Evolutionary conservation across 2,888 invertebrate genomes (phyloP).

Genomic region (Cephus spinipes): DNA sequence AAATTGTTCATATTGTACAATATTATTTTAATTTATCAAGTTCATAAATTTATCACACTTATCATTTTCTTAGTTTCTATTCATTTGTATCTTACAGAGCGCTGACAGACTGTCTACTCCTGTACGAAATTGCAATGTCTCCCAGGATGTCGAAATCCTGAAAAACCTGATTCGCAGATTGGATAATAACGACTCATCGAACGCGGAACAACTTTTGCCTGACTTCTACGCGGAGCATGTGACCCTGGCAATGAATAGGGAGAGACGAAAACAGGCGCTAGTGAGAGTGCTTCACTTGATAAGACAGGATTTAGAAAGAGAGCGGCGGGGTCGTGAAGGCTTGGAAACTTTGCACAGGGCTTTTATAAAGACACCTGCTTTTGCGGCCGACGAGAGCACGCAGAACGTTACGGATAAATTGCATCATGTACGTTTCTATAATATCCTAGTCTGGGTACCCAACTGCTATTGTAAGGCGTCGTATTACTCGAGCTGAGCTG

Average conservation of each 20-base stretch:
- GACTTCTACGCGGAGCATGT: slow-evolving; percentile 97
- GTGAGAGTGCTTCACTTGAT: slow-evolving; percentile 87
- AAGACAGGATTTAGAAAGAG: slow-evolving; percentile 89
- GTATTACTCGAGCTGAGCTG: not conserved
- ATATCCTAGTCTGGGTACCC: not conserved
- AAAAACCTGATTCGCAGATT: slow-evolving; percentile 75
- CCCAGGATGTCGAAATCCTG: slow-evolving; percentile 77
- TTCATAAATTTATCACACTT: too few species aligned
- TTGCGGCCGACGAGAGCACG: slow-evolving; percentile 89
- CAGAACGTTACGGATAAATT: slow-evolving; percentile 92
- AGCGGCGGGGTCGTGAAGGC: slow-evolving; percentile 89
- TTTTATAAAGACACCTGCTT: slow-evolving; percentile 85
- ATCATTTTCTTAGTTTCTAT: not conserved
- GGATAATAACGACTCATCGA: slow-evolving; percentile 74
- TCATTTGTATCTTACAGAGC: slow-evolving; percentile 68
- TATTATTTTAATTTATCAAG: not conserved
- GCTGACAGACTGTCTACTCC: slow-evolving; percentile 78
- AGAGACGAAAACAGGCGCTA: slow-evolving; percentile 86
- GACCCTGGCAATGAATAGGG: slow-evolving; percentile 92
- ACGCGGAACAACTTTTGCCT: slow-evolving; percentile 86
- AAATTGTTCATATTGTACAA: not conserved
- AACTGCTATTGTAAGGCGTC: not conserved
- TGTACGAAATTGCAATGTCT: slow-evolving; percentile 71
- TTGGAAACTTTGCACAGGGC: slow-evolving; percentile 90
- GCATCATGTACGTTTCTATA: slow-evolving; percentile 79